A percentile compares a stretch with the other conserved stretches of the same genome.
phyloP scores from a whole-genome alignment of 2,797 vertebrate species.

The Betta splendens region DNA sequence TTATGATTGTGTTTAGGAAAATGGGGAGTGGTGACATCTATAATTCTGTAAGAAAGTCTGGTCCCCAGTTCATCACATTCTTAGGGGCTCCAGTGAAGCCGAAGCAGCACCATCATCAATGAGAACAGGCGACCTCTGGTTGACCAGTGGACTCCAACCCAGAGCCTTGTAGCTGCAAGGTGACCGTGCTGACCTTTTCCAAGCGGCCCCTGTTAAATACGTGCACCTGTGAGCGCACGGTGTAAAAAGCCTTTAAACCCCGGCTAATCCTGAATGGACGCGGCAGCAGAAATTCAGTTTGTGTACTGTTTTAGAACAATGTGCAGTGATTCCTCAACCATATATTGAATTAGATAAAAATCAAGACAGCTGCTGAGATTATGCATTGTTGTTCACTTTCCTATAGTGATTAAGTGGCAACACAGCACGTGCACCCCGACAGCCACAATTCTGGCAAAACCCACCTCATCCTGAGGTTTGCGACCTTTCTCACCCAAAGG shows the following conservation, averaged over 20 bases:
- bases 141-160: no score
- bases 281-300: slow-evolving; percentile 38
- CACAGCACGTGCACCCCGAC: slow-evolving; percentile 15
- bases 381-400: slow-evolving; percentile 10
- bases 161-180: slow-evolving; percentile 6
- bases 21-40: no score
- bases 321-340: neutral
- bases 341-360: neutral
- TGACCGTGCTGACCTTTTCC: no score
- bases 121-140: no score
- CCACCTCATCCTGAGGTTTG: slow-evolving; percentile 42
- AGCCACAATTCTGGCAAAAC: slow-evolving; percentile 41
- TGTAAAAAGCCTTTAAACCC: slow-evolving; percentile 75
- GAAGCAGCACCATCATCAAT: no score
- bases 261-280: slow-evolving; percentile 65
- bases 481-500: slow-evolving; percentile 51
- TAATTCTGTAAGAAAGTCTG: no score
- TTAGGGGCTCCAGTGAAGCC: no score
- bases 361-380: neutral
- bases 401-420: slow-evolving; percentile 14
- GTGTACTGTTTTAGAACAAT: slow-evolving; percentile 15
- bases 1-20: slow-evolving; percentile 32
- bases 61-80: no score
- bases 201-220: slow-evolving; percentile 68
- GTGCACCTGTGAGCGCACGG: slow-evolving; percentile 79